Percentiles rank a stretch among this genome's conserved stretches.
These are phyloP conservation scores for Biston betularia DNA, from an alignment of 2,888 invertebrate species.

Conservation along the genomic window DNA sequence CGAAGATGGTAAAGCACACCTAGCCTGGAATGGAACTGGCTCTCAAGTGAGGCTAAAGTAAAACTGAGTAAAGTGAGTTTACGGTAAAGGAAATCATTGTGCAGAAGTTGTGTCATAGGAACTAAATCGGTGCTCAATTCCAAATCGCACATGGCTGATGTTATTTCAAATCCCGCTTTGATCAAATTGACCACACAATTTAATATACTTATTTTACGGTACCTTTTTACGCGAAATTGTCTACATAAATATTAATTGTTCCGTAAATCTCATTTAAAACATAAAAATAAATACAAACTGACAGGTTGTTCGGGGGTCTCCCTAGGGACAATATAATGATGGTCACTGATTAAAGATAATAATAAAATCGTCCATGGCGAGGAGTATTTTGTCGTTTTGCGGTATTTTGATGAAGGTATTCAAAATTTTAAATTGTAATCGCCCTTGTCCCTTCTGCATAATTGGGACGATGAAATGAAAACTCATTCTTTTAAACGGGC, in stretches of 20 bases:
- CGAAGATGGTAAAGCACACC: too few species aligned
- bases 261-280: slow-evolving; percentile 20
- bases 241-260: slow-evolving; percentile 23
- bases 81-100: too few species aligned
- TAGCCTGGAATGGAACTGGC: too few species aligned
- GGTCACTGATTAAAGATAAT: slow-evolving; percentile 36
- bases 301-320: slow-evolving; percentile 26
- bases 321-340: slow-evolving; percentile 27
- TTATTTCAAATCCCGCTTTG: neutral
- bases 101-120: too few species aligned
- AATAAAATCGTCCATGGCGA: slow-evolving; percentile 34
- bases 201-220: neutral
- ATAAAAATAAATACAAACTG: slow-evolving; percentile 25
- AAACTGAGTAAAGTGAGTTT: too few species aligned
- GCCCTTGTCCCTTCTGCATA: slow-evolving; percentile 29
- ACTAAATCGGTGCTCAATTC: too few species aligned
- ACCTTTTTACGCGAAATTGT: slow-evolving; percentile 5
- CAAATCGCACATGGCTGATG: too few species aligned
- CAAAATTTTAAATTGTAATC: slow-evolving; percentile 29
- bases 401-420: slow-evolving; percentile 39
- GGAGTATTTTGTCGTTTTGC: slow-evolving; percentile 33
- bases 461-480: slow-evolving; percentile 30
- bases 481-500: slow-evolving; percentile 15
- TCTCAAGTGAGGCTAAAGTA: too few species aligned
- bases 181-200: neutral